Percentiles rank a stretch among this genome's conserved stretches.
phyloP scores from a whole-genome alignment of 1,140 invertebrate species.

The Polyergus mexicanus region DNA sequence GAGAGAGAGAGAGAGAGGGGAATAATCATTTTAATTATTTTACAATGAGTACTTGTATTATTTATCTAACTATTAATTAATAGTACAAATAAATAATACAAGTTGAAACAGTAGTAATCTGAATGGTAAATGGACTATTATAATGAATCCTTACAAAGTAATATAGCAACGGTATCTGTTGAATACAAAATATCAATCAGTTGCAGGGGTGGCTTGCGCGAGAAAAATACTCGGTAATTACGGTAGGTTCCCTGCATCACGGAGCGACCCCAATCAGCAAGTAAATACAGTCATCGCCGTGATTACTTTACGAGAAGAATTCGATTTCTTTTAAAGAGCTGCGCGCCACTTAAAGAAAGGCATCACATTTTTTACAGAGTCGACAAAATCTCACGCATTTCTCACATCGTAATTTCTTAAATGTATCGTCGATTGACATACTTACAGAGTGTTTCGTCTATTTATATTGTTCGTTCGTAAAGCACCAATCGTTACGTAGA shows the following conservation, averaged over 20 bases:
- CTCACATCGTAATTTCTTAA: slow-evolving; percentile 26
- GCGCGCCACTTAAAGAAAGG: slow-evolving; percentile 21
- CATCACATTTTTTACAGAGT: slow-evolving; percentile 50
- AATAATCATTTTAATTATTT: too few relatives aligned
- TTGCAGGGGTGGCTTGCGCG: slow-evolving; percentile 75
- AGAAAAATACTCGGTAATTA: slow-evolving; percentile 86
- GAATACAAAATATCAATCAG: slow-evolving; percentile 86
- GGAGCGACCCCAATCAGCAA: slow-evolving; percentile 71
- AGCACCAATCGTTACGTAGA: slow-evolving; percentile 25
- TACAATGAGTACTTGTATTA: too few relatives aligned
- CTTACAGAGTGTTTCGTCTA: neutral
- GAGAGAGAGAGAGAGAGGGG: too few relatives aligned
- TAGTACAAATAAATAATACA: neutral
- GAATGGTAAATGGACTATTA: neutral
- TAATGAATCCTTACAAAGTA: slow-evolving; percentile 10
- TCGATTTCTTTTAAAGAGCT: slow-evolving; percentile 66
- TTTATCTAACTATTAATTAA: neutral
- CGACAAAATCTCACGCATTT: slow-evolving; percentile 26
- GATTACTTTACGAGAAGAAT: slow-evolving; percentile 68
- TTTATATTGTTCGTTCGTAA: neutral
- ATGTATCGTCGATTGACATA: neutral
- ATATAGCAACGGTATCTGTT: slow-evolving; percentile 63
- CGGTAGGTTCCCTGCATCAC: slow-evolving; percentile 49
- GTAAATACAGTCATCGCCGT: slow-evolving; percentile 71
- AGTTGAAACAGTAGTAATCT: too few relatives aligned